These are phyloP conservation scores for Rattus rattus DNA, from an alignment of 2,113 vertebrate genomes.

Conservation along the genomic window DNA sequence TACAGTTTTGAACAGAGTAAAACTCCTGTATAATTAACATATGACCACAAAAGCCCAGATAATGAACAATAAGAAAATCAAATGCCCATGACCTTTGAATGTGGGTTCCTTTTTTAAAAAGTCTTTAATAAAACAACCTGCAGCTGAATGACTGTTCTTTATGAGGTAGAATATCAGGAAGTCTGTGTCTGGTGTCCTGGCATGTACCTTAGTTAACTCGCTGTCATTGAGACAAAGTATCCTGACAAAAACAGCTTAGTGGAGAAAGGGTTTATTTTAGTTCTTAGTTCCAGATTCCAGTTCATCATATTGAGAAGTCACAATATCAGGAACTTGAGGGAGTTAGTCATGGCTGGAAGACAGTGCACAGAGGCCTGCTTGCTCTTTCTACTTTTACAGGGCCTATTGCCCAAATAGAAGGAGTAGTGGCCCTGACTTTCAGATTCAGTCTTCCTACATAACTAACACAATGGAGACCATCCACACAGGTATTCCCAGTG, in stretches of 20 bases:
- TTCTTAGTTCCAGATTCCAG: background rate
- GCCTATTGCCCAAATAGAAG: background rate
- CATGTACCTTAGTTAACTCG: too few relatives aligned
- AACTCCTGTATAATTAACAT: background rate
- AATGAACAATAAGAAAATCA: background rate
- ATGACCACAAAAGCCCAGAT: background rate
- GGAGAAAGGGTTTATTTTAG: background rate
- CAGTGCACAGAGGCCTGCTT: background rate
- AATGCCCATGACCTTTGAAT: background rate
- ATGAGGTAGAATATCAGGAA: background rate
- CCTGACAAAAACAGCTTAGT: background rate
- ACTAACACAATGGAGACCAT: background rate
- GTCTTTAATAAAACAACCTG: background rate
- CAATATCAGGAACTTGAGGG: background rate
- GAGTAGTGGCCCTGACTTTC: background rate
- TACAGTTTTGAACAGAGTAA: background rate
- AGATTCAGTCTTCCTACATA: background rate
- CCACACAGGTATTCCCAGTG: background rate
- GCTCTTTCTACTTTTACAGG: background rate
- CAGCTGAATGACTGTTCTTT: background rate
- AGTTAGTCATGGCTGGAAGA: background rate
- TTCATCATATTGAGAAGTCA: too few relatives aligned
- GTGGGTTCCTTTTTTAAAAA: background rate
- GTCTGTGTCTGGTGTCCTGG: background rate
- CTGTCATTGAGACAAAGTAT: background rate